A percentile compares a stretch with the other conserved stretches of the same genome.
Conservation (phyloP, 2,113 vertebrate genomes). For the Tetrax tetrax region DNA sequence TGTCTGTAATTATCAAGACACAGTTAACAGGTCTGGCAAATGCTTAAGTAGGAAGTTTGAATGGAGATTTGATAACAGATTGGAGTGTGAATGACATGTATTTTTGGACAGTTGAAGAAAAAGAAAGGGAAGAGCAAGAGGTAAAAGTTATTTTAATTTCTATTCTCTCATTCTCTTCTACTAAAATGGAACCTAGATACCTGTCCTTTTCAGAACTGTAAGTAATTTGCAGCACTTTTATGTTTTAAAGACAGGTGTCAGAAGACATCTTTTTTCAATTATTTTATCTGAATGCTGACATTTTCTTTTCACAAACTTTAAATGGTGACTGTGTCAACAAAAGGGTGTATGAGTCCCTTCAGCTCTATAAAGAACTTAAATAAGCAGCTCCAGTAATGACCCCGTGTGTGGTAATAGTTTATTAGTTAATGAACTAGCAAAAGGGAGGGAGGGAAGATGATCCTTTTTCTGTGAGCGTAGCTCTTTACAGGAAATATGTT, state of each 20-base stretch:
- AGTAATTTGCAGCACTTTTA: neutral
- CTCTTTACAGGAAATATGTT: neutral
- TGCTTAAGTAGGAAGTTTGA: neutral
- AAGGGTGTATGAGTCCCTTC: neutral
- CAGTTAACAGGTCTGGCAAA: neutral
- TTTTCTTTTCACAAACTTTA: constrained; percentile 27
- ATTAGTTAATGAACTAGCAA: constrained; percentile 4
- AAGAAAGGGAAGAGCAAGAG: neutral
- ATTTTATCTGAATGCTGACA: constrained; percentile 20
- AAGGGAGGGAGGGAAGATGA: neutral
- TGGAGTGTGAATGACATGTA: neutral
- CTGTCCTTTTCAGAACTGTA: neutral
- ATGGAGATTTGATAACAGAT: neutral
- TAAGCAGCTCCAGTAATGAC: neutral
- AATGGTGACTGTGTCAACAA: neutral
- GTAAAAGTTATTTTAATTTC: neutral
- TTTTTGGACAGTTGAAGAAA: neutral
- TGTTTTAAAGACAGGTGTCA: constrained; percentile 14
- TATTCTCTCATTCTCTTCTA: neutral
- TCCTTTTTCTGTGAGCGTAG: neutral
- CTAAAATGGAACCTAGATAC: neutral
- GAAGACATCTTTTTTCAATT: constrained; percentile 16
- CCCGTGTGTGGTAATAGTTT: neutral
- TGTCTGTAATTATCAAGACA: neutral
- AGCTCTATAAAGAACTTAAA: neutral